phyloP scores from a whole-genome alignment of 2,797 vertebrate species.

The Chanos chanos region DNA sequence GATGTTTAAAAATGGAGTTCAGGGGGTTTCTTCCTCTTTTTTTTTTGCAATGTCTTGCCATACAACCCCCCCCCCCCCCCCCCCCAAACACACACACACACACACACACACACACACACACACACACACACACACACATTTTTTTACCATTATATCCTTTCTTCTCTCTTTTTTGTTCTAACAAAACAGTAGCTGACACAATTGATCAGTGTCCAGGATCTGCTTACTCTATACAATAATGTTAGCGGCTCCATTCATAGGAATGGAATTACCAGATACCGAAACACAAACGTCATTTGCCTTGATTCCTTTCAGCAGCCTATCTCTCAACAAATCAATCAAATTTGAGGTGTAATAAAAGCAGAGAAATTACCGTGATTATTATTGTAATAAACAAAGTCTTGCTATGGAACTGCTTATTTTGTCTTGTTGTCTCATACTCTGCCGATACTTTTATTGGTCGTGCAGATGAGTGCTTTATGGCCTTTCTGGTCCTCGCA shows the following conservation, averaged over 20 bases:
- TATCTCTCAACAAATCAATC: conserved; percentile 70
- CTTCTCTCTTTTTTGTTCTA: too few species aligned
- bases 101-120: too few species aligned
- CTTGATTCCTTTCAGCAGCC: too few species aligned
- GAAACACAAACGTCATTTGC: too few species aligned
- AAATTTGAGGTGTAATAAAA: conserved; percentile 62
- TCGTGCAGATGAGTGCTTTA: conserved; percentile 66
- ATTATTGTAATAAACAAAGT: conserved; percentile 62
- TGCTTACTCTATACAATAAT: too few species aligned
- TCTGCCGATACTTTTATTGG: conserved; percentile 55
- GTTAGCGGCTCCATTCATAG: too few species aligned
- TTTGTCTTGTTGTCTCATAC: conserved; percentile 34
- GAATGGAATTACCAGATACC: too few species aligned
- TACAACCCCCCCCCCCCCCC: not conserved
- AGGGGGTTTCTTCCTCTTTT: conserved; percentile 20
- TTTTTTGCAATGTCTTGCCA: not conserved
- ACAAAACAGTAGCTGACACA: too few species aligned
- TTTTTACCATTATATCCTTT: too few species aligned
- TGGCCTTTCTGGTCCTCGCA: conserved; percentile 43
- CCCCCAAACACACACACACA: too few species aligned
- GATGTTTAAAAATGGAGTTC: conserved; percentile 10
- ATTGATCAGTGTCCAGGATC: too few species aligned
- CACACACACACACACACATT: too few species aligned
- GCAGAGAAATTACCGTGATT: conserved; percentile 56
- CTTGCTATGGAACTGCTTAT: conserved; percentile 53